A percentile compares a stretch with the other conserved stretches of the same genome.
phyloP scores from a whole-genome alignment of 1,140 invertebrate species.

The Orchesella cincta region DNA sequence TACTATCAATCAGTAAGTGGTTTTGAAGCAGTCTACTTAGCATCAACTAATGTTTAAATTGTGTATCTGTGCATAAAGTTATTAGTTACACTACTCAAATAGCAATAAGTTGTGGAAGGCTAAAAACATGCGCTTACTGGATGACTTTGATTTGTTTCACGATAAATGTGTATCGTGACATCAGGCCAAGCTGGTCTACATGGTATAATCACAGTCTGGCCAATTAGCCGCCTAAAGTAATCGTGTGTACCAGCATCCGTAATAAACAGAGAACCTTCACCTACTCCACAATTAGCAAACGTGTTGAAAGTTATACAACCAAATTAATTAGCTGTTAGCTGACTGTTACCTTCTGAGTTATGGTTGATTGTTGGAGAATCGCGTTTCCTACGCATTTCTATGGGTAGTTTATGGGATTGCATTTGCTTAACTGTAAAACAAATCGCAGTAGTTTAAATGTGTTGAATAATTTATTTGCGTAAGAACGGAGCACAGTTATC shows the following conservation, averaged over 20 bases:
- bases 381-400: too few relatives aligned
- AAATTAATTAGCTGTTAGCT: background rate
- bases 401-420: too few relatives aligned
- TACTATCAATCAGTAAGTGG: background rate
- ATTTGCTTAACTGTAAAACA: too few relatives aligned
- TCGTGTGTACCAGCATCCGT: background rate
- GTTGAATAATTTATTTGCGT: too few relatives aligned
- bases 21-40: background rate
- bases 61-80: background rate
- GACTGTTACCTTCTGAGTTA: background rate
- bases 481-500: too few relatives aligned
- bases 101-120: too few relatives aligned
- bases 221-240: background rate
- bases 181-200: background rate
- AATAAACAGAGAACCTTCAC: background rate
- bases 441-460: too few relatives aligned
- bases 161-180: background rate
- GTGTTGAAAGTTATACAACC: background rate
- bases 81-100: too few relatives aligned
- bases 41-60: too few relatives aligned
- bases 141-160: background rate
- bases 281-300: too few relatives aligned
- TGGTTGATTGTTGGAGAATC: background rate
- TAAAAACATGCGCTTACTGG: conserved; percentile 2
- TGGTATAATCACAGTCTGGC: background rate